These are phyloP conservation scores for Caradrina kadenii DNA, from an alignment of 2,888 invertebrate species.

Conservation along the genomic window DNA sequence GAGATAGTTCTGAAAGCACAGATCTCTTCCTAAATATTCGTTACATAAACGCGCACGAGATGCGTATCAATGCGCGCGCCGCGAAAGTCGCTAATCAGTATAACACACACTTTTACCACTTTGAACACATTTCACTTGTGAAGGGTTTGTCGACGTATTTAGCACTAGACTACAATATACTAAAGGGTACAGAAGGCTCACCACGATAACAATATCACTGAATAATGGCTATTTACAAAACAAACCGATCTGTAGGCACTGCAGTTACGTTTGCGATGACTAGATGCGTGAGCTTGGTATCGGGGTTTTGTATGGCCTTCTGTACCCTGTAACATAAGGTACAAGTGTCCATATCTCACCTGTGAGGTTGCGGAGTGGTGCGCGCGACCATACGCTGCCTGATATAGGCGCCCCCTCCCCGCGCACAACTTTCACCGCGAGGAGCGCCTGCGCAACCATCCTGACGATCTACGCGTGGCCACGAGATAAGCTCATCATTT, in stretches of 20 bases:
- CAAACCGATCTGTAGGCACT: constrained; percentile 24
- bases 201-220: constrained; percentile 19
- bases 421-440: constrained; percentile 80
- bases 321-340: constrained; percentile 46
- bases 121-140: constrained; percentile 65
- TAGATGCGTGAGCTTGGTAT: constrained; percentile 17
- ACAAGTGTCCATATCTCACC: constrained; percentile 77
- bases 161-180: constrained; percentile 50
- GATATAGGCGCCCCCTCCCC: constrained; percentile 81
- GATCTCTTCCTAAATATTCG: constrained; percentile 57
- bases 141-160: constrained; percentile 54
- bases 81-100: constrained; percentile 69
- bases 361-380: constrained; percentile 81
- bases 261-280: constrained; percentile 5
- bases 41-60: constrained; percentile 66
- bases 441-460: constrained; percentile 80
- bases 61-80: constrained; percentile 57
- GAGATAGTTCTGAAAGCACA: constrained; percentile 50
- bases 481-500: constrained; percentile 67
- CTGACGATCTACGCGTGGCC: constrained; percentile 74
- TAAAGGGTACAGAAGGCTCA: too few species aligned
- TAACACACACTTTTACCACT: constrained; percentile 71
- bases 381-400: constrained; percentile 81
- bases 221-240: constrained; percentile 5
- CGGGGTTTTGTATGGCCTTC: constrained; percentile 41